phyloP scores from a whole-genome alignment of 1,140 invertebrate genomes.

The Agraylea sexmaculata region DNA sequence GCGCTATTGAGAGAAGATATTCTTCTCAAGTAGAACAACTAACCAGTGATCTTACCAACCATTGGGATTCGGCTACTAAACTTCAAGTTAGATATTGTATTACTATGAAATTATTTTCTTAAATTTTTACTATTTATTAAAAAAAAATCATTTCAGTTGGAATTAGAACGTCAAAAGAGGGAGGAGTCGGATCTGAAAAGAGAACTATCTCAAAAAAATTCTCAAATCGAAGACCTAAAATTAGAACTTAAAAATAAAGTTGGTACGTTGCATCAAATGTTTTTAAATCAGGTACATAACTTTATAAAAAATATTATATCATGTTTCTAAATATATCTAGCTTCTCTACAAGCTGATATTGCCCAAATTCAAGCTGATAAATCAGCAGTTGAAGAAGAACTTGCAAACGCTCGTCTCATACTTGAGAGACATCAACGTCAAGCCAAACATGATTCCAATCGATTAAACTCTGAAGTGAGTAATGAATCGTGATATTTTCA shows the following conservation, averaged over 20 bases:
- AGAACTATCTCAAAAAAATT: conserved; percentile 57
- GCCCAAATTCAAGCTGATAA: conserved; percentile 59
- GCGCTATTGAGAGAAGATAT: conserved; percentile 59
- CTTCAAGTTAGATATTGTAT: conserved; percentile 33
- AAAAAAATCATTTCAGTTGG: conserved; percentile 38
- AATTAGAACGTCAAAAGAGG: conserved; percentile 62
- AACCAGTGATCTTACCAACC: conserved; percentile 59
- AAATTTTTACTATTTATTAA: conserved; percentile 1
- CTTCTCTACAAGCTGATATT: conserved; percentile 60
- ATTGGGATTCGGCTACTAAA: conserved; percentile 68
- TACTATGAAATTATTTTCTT: no score
- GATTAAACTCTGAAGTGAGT: conserved; percentile 61
- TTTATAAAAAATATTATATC: conserved; percentile 2
- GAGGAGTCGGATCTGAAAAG: conserved; percentile 60
- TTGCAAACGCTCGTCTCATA: conserved; percentile 43
- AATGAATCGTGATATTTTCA: conserved; percentile 5
- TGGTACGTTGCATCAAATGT: conserved; percentile 33
- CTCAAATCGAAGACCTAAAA: conserved; percentile 61
- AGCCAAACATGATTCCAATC: conserved; percentile 57
- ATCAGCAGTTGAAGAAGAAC: conserved; percentile 61
- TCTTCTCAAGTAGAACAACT: conserved; percentile 61
- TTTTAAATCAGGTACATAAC: not conserved
- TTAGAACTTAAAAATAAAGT: conserved; percentile 66
- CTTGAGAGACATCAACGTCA: conserved; percentile 61
- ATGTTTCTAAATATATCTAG: conserved; percentile 26